These are phyloP conservation scores for Ooceraea biroi DNA, from an alignment of 1,140 invertebrate species.

Conservation along the genomic window DNA sequence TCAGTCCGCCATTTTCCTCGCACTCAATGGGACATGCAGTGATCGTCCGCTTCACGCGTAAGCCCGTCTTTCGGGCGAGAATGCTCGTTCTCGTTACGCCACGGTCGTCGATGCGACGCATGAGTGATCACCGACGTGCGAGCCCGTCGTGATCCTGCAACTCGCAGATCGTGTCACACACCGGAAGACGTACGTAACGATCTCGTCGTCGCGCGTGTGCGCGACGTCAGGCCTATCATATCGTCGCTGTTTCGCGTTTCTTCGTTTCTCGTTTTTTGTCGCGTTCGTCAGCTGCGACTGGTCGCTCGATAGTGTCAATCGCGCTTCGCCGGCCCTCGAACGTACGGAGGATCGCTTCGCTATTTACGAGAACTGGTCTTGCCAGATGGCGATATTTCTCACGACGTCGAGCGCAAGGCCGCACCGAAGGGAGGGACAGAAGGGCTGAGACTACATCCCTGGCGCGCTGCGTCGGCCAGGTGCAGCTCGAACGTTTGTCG, in stretches of 20 bases:
- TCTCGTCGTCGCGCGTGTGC: slow-evolving; percentile 26
- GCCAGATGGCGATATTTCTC: not conserved
- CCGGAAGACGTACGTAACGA: slow-evolving; percentile 11
- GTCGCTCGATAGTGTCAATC: not conserved
- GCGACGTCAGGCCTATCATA: not conserved
- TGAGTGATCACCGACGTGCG: not conserved
- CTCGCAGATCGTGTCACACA: not conserved
- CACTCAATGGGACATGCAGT: not conserved
- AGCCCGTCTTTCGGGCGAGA: not conserved
- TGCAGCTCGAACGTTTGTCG: slow-evolving; percentile 30
- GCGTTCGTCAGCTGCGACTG: not conserved
- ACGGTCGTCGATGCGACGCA: slow-evolving; percentile 10
- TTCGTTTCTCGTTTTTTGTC: not conserved
- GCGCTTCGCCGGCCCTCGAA: not conserved
- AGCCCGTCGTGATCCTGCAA: not conserved
- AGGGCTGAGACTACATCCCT: slow-evolving; percentile 41
- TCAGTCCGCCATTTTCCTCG: slow-evolving; percentile 64
- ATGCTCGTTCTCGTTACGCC: not conserved
- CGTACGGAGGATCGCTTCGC: not conserved
- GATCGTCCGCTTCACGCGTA: not conserved
- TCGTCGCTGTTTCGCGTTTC: not conserved
- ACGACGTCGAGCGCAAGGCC: not conserved
- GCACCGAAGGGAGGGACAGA: slow-evolving; percentile 2
- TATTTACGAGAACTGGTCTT: slow-evolving; percentile 8
- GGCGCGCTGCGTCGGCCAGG: slow-evolving; percentile 13